Evolutionary conservation across 2,888 invertebrate species (phyloP).

Genomic region (Conops quadrifasciatus): DNA sequence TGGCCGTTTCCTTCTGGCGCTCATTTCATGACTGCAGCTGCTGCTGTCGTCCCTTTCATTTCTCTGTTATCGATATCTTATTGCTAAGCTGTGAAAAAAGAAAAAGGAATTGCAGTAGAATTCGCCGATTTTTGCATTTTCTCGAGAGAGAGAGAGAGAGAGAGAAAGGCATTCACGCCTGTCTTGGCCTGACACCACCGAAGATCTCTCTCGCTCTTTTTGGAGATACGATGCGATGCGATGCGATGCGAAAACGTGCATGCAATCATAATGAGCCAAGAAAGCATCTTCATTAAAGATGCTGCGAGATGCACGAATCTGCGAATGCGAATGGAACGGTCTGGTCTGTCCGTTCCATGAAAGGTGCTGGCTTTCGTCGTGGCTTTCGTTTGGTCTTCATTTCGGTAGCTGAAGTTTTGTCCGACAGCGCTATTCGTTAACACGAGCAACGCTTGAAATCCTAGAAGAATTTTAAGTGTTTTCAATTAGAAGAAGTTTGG

Average conservation of each 20-base stretch:
- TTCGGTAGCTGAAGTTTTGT: slow-evolving; percentile 8
- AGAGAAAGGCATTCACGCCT: not conserved
- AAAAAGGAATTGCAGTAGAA: not conserved
- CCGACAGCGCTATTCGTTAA: not conserved
- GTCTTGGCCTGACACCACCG: not conserved
- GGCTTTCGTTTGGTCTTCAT: slow-evolving; percentile 1
- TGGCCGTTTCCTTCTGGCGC: slow-evolving; percentile 18
- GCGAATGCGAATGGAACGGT: not conserved
- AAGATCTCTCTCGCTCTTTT: too few species aligned
- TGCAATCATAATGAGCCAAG: slow-evolving; percentile 20
- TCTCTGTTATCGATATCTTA: not conserved
- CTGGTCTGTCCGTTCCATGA: too few species aligned
- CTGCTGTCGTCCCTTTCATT: not conserved
- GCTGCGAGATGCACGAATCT: not conserved
- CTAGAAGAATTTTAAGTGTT: slow-evolving; percentile 29
- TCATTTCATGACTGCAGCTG: not conserved
- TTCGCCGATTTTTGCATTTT: not conserved
- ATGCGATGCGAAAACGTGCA: slow-evolving; percentile 19
- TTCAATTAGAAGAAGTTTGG: slow-evolving; percentile 29
- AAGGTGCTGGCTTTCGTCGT: not conserved
- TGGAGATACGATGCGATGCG: too few species aligned
- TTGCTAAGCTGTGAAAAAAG: not conserved
- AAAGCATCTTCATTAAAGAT: slow-evolving; percentile 28
- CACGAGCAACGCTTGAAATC: slow-evolving; percentile 11
- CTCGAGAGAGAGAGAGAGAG: not conserved